Evolutionary conservation across 2,888 invertebrate species (phyloP), one percentile per base, ranked within the genome.

Genomic region (Dorcus parallelipipedus): DNA sequence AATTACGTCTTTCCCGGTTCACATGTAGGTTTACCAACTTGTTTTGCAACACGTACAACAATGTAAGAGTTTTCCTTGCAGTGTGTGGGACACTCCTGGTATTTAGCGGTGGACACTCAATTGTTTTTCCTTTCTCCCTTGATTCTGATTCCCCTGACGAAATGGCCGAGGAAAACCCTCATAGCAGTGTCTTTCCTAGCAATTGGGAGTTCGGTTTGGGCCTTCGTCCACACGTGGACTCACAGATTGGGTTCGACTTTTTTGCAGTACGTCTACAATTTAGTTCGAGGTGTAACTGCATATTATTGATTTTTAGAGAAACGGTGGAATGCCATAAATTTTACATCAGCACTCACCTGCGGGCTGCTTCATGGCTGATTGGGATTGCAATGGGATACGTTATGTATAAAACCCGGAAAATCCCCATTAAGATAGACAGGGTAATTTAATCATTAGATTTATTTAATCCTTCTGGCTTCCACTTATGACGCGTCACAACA

Each of bases 61-160:
- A 20, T 3, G 20, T 20, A 3, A 20, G 14, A 14, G 20, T 20
- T 20, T 20, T 20, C 20, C 20, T 20, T 20, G 20, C 58, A 73
- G 71, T 85, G 84, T 67, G 68, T 84, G 38, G 76, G 77, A 33
- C 84, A 83, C 64, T 79, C 82, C 0, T 85, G 85, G 85, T 85
- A 84, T 65, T 70, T 85, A 42, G 80, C 83, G 3, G 81, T 84
- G 9, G 85, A 85, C 64, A 84, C 82, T 64, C 85, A 85, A 67
- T 69, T 85, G 41, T 84, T 81, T 66, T 75, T 82, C 65, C 58
- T 84, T 9, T 82, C 84, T 1, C 84, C 84, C 1, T 62, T 84
- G 23, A 50, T 67, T 9, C 40, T 67, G 23, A 49, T 65, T 23
- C 67, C 65, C 14, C 9, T 67, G 39, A 59, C 52, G 14, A 61